Evolutionary conservation across 2,888 invertebrate genomes (phyloP).

Genomic region (Hofmannophila pseudospretella): DNA sequence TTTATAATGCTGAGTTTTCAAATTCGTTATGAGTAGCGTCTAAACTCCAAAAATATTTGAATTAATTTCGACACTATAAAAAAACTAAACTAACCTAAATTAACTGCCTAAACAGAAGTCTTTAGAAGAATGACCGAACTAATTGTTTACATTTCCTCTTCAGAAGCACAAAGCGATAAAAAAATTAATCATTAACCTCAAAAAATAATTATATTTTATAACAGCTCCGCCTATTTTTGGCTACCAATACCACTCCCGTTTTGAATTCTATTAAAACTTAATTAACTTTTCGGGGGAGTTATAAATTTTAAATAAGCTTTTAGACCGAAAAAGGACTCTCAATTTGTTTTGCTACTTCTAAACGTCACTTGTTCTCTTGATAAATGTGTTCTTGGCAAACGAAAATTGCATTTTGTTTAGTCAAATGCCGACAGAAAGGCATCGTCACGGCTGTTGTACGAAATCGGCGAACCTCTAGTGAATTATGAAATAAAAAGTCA

Average conservation of each 20-base stretch:
- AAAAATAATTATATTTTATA: conserved; percentile 76
- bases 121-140: conserved; percentile 13
- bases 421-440: conserved; percentile 51
- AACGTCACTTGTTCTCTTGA: conserved; percentile 71
- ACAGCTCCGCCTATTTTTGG: conserved; percentile 76
- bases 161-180: conserved; percentile 49
- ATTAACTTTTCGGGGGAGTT: conserved; percentile 70
- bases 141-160: conserved; percentile 64
- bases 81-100: conserved; percentile 10
- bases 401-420: conserved; percentile 61
- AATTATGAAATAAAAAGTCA: conserved; percentile 18
- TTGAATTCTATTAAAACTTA: conserved; percentile 76
- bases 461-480: conserved; percentile 17
- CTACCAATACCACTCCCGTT: conserved; percentile 75
- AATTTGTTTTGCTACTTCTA: conserved; percentile 76
- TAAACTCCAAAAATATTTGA: too few relatives aligned
- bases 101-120: conserved; percentile 12
- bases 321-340: conserved; percentile 55
- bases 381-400: conserved; percentile 66
- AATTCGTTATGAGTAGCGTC: too few relatives aligned
- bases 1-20: too few relatives aligned
- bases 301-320: conserved; percentile 66
- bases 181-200: conserved; percentile 57
- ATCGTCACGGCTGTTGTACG: conserved; percentile 29
- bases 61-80: not conserved